Percentiles rank a stretch among this genome's conserved stretches.
phyloP scores from a whole-genome alignment of 2,888 invertebrate genomes.

The Syrphus vitripennis region DNA sequence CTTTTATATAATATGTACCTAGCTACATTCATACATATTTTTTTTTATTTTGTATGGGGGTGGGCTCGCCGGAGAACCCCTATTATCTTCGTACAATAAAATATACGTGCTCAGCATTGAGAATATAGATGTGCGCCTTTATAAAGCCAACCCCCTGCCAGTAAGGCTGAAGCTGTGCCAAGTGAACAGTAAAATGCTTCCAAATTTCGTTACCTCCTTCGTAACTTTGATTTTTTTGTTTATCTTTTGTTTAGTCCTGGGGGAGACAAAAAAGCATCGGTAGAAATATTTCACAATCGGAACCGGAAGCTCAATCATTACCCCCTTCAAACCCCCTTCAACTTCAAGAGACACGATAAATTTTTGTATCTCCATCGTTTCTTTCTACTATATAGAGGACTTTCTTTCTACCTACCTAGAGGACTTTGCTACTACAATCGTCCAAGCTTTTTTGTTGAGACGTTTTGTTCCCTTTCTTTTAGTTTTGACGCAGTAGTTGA shows the following conservation, averaged over 20 bases:
- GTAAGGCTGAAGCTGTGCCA: conserved; percentile 62
- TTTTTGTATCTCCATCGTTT: not conserved
- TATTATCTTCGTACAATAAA: conserved; percentile 75
- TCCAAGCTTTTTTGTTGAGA: too few species aligned
- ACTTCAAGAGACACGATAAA: conserved; percentile 30
- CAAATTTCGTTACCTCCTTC: conserved; percentile 75
- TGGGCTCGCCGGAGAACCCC: conserved; percentile 18
- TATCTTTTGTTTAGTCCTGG: conserved; percentile 77
- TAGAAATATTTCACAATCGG: conserved; percentile 64
- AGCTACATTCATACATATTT: too few species aligned
- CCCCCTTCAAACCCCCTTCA: too few species aligned
- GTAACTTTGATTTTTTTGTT: conserved; percentile 80
- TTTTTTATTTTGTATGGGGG: not conserved
- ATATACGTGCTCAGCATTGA: conserved; percentile 79
- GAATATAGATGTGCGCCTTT: conserved; percentile 72
- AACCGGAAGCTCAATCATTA: conserved; percentile 64
- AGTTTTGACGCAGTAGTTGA: conserved; percentile 42
- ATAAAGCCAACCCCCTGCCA: conserved; percentile 55
- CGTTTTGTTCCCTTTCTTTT: conserved; percentile 24
- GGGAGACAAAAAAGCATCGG: conserved; percentile 43
- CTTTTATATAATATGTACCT: too few species aligned
- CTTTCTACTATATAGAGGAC: too few species aligned
- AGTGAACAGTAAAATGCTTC: conserved; percentile 74
- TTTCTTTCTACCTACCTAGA: too few species aligned
- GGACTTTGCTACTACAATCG: not conserved